Evolutionary conservation across 2,797 vertebrate genomes (phyloP).

Genomic region (Moxostoma hubbsi): DNA sequence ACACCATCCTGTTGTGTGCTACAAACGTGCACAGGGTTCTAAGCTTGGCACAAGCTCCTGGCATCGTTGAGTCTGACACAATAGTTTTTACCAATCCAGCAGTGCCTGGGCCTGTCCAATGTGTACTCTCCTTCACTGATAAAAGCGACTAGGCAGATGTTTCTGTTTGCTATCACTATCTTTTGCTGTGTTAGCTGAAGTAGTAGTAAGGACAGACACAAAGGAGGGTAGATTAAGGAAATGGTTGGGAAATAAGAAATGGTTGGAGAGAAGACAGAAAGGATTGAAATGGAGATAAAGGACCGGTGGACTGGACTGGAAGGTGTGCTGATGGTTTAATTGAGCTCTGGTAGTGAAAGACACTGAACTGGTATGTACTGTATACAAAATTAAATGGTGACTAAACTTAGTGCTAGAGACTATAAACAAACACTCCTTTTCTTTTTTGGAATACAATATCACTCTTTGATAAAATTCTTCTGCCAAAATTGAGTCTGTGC

Average conservation of each 20-base stretch:
- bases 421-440: no score
- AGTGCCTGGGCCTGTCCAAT: background rate
- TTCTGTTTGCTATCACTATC: constrained; percentile 30
- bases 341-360: constrained; percentile 9
- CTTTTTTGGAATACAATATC: no score
- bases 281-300: constrained; percentile 11
- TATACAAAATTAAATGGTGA: background rate
- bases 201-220: background rate
- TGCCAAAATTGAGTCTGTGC: no score
- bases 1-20: constrained; percentile 40
- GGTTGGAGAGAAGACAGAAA: background rate
- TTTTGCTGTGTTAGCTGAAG: background rate
- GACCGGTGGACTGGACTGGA: background rate
- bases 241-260: background rate
- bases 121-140: background rate
- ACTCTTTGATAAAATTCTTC: no score
- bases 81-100: constrained; percentile 24
- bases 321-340: constrained; percentile 33
- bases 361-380: background rate
- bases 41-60: constrained; percentile 40
- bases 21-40: constrained; percentile 50
- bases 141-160: constrained; percentile 12
- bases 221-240: background rate
- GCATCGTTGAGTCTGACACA: constrained; percentile 41
- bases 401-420: background rate